Conservation (phyloP, 2,113 vertebrate species). For the Cinclus mexicanus region DNA sequence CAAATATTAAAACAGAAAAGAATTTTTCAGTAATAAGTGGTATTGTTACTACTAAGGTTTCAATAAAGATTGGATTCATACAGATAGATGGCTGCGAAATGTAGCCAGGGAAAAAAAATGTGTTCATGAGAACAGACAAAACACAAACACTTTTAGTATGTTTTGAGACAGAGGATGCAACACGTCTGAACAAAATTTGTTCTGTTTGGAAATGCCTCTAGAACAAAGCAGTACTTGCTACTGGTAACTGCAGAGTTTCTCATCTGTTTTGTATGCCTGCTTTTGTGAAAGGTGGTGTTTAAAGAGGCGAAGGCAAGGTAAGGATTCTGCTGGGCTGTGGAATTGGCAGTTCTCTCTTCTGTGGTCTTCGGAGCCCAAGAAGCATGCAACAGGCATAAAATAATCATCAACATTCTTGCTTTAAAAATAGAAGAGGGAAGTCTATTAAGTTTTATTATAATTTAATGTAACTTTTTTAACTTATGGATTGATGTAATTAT, state of each 20-base stretch:
- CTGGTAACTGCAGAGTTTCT: background rate
- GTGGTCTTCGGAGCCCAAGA: background rate
- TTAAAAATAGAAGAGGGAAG: background rate
- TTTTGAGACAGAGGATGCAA: background rate
- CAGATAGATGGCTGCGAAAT: background rate
- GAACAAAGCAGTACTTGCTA: background rate
- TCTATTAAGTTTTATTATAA: background rate
- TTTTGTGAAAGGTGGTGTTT: background rate
- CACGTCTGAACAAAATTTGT: background rate
- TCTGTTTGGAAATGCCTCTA: background rate
- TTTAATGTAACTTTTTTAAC: background rate
- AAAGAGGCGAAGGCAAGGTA: background rate
- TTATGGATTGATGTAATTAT: background rate
- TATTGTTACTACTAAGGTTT: background rate
- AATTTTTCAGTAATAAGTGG: background rate
- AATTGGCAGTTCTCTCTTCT: background rate
- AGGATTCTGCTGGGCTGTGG: background rate
- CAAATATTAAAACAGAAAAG: background rate
- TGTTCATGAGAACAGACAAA: background rate
- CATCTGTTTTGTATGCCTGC: accelerated
- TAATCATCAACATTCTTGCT: background rate
- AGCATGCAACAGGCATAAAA: background rate
- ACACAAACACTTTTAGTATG: background rate
- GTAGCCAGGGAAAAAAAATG: background rate
- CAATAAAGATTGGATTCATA: background rate